These are phyloP conservation scores for Schizothorax lantsangensis DNA, from an alignment of 2,797 vertebrate genomes.

Conservation along the genomic window DNA sequence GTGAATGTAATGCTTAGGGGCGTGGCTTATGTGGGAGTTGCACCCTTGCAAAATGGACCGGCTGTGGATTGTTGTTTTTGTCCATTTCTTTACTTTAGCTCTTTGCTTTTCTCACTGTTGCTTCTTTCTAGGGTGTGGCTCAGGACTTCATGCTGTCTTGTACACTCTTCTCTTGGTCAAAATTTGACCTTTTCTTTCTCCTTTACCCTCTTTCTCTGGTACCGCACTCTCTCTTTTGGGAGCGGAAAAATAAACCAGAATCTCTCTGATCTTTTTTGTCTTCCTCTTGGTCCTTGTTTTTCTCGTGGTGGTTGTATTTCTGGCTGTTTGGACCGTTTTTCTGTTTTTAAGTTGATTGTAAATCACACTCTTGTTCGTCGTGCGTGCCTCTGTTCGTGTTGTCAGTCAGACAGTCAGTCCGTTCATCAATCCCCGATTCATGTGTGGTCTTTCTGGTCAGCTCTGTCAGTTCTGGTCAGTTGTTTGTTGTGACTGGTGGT, in stretches of 20 bases:
- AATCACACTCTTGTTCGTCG: conserved; percentile 53
- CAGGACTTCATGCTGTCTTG: conserved; percentile 84
- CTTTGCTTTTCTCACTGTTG: conserved; percentile 77
- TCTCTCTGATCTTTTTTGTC: conserved; percentile 65
- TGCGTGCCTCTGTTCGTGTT: conserved; percentile 75
- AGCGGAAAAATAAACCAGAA: conserved; percentile 42
- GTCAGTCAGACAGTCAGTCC: conserved; percentile 69
- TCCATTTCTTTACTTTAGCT: conserved; percentile 61
- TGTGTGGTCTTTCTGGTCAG: conserved; percentile 75
- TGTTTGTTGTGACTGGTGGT: conserved; percentile 72
- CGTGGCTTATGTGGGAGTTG: conserved; percentile 77
- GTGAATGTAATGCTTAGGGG: conserved; percentile 50
- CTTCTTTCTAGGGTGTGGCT: conserved; percentile 86
- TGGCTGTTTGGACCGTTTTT: conserved; percentile 48
- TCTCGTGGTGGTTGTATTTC: conserved; percentile 71
- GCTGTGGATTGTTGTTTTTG: conserved; percentile 73
- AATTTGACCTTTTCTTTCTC: conserved; percentile 68
- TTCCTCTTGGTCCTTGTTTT: conserved; percentile 58
- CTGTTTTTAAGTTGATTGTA: conserved; percentile 67
- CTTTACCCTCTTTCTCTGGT: conserved; percentile 45
- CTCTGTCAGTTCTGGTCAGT: conserved; percentile 65
- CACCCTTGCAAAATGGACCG: conserved; percentile 78
- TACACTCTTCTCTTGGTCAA: conserved; percentile 68
- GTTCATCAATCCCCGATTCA: conserved; percentile 75
- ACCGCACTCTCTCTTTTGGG: conserved; percentile 42